These are phyloP conservation scores for Brenthis ino DNA, from an alignment of 2,888 invertebrate species.

Conservation along the genomic window DNA sequence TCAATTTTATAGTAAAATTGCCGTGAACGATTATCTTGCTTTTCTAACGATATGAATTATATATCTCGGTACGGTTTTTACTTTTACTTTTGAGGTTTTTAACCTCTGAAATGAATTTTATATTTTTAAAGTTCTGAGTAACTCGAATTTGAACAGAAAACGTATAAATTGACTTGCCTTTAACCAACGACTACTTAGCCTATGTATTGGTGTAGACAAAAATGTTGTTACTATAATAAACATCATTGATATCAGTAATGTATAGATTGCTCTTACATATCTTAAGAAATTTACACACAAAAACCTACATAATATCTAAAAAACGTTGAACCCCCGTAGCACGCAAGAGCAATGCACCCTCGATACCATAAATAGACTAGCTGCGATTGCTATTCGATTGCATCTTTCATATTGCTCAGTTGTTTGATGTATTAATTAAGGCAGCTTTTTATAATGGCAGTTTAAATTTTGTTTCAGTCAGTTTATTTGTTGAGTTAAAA, in stretches of 20 bases:
- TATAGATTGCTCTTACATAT: no score
- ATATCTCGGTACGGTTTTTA: conserved; percentile 3
- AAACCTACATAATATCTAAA: neutral
- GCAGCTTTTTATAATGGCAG: neutral
- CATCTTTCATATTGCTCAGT: conserved; percentile 6
- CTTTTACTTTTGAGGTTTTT: conserved; percentile 11
- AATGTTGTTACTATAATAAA: no score
- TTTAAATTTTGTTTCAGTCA: neutral
- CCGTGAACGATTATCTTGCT: conserved; percentile 15
- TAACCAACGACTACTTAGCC: no score
- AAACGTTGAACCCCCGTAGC: conserved; percentile 28
- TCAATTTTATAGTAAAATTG: conserved; percentile 16
- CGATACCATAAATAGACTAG: conserved; percentile 58
- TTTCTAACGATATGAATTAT: conserved; percentile 10
- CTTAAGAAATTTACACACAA: no score
- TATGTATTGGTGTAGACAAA: no score
- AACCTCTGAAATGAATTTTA: neutral
- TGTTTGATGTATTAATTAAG: conserved; percentile 1
- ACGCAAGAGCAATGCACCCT: conserved; percentile 64
- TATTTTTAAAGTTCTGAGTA: neutral
- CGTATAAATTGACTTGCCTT: no score
- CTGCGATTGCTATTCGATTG: conserved; percentile 38
- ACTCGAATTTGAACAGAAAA: neutral
- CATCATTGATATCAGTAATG: no score
- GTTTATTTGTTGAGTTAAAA: neutral